Percentiles rank a stretch among this genome's conserved stretches.
Conservation (phyloP, 2,113 vertebrate species). For the Sterrhoptilus dennistouni region DNA sequence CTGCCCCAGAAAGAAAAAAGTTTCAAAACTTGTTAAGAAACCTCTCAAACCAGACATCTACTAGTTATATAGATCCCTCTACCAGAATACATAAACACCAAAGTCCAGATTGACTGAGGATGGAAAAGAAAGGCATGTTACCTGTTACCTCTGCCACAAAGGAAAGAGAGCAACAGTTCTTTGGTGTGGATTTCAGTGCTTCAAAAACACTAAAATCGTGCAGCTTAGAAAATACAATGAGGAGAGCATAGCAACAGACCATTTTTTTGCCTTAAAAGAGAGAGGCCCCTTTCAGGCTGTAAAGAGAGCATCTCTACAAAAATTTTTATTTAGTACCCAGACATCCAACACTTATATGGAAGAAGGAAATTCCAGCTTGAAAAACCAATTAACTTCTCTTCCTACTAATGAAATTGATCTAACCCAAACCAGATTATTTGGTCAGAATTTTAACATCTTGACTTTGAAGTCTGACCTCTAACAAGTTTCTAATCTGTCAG, state of each 20-base stretch:
- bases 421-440: not conserved
- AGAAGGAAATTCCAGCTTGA: not conserved
- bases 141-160: not conserved
- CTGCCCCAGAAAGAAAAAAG: not conserved
- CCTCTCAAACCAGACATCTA: not conserved
- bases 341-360: not conserved
- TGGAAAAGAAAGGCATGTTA: not conserved
- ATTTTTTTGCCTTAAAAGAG: not conserved
- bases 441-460: not conserved
- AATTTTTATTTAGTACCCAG: not conserved
- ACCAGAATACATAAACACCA: not conserved
- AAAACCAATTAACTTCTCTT: not conserved
- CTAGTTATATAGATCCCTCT: not conserved
- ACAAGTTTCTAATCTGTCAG: not conserved
- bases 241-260: not conserved
- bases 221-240: not conserved
- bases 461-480: not conserved
- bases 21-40: not conserved
- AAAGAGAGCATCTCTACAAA: not conserved
- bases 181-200: not conserved
- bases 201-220: not conserved
- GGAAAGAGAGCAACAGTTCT: not conserved
- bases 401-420: not conserved
- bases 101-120: not conserved
- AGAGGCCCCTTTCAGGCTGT: not conserved